Conservation (phyloP, 2,113 vertebrate genomes). For the Suricata suricatta region DNA sequence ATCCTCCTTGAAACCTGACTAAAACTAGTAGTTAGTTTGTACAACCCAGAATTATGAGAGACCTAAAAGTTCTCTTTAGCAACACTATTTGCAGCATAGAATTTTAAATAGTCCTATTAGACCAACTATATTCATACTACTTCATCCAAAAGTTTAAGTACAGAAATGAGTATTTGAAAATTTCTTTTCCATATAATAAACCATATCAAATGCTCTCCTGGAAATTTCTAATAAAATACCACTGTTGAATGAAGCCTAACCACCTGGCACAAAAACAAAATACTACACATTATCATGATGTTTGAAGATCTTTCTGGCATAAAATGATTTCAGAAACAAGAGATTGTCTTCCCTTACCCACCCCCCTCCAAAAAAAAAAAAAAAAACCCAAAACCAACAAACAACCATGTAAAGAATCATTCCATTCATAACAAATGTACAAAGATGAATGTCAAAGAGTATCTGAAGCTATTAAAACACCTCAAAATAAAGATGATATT, state of each 20-base stretch:
- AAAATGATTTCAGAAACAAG: neutral
- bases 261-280: conserved; percentile 27
- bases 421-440: neutral
- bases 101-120: conserved; percentile 35
- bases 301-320: neutral
- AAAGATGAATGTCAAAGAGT: neutral
- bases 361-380: neutral
- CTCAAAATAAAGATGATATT: neutral
- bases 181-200: conserved; percentile 44
- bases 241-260: conserved; percentile 40
- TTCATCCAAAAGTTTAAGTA: conserved; percentile 38
- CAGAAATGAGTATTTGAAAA: neutral
- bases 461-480: neutral
- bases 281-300: neutral
- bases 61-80: conserved; percentile 38
- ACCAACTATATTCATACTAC: neutral
- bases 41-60: conserved; percentile 30
- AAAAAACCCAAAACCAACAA: neutral
- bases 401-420: neutral
- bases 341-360: neutral
- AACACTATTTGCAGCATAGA: conserved; percentile 9
- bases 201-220: conserved; percentile 24
- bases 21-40: conserved; percentile 26
- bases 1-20: neutral
- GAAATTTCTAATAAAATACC: conserved; percentile 56